Base-by-base conservation (phyloP, 2,888 invertebrate genomes). In the Ormia ochracea region DNA sequence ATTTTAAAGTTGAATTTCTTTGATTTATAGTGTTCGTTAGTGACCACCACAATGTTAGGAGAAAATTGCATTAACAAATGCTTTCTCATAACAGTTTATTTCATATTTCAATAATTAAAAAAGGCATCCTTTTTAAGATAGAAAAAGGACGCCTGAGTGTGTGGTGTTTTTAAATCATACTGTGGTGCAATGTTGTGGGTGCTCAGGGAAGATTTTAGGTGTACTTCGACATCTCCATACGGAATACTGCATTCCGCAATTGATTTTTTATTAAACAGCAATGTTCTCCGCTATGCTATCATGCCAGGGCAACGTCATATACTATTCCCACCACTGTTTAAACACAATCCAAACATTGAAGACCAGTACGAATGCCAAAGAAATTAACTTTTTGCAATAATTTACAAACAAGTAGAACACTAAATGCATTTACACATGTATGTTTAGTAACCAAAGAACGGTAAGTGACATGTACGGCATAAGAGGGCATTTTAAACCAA, bases 281-380 rank as follows among this genome's bases (percentile, higher is more conserved):
- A 90, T 96, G 96, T 84, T 96, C 95, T 89, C 94, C 21, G 95
- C 95, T 43, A 94, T 92, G 4, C 94, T 93, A 90, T 96, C 96
- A 0, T 96, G 96, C 94, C 95, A 95, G 0, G 96, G 96, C 83
- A 96, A 95, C 7, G 91, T 91, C 61, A 92, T 93, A 86, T 95
- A 96, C 88, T 96, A 96, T 84, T 91, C 93, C 96, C 96, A 96
- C 97, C 97, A 98, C 84, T 97, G 92, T 68, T 93, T 94, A 93
- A 97, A 96, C 48, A 98, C 96, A 82, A 97, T 93, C 3, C 94
- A 93, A 66, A 98, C 96, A 90, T 96, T 98, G 90, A 97, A 98
- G 83, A 97, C 97, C 84, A 98, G 92, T 75, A 98, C 96, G 89
- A 98, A 98, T 5, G 97, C 96, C 82, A 98, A 88, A 3, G 97